phyloP scores from a whole-genome alignment of 2,888 invertebrate species.

The Iselma pallidipennis region DNA sequence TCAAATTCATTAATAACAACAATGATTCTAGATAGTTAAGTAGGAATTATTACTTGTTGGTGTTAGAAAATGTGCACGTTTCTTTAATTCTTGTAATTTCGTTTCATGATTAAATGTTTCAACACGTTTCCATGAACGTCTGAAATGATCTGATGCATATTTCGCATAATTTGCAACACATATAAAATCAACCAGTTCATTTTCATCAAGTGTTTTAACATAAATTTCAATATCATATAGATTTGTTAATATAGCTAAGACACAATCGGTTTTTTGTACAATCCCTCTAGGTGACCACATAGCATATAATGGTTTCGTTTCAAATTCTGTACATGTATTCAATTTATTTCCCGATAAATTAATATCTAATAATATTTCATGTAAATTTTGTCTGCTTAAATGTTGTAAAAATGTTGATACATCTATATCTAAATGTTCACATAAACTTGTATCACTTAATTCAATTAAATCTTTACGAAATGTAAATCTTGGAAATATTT shows the following conservation, averaged over 20 bases:
- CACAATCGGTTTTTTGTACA: conserved; percentile 38
- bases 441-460: conserved; percentile 34
- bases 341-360: conserved; percentile 40
- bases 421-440: conserved; percentile 41
- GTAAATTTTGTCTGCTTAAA: conserved; percentile 38
- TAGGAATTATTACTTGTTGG: conserved; percentile 39
- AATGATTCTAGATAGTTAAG: background rate
- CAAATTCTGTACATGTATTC: conserved; percentile 29
- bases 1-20: background rate
- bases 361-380: conserved; percentile 39
- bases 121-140: conserved; percentile 35
- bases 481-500: conserved; percentile 35
- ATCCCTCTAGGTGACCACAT: conserved; percentile 47
- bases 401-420: conserved; percentile 38
- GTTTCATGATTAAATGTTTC: conserved; percentile 22
- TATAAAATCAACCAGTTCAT: conserved; percentile 37
- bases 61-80: conserved; percentile 38
- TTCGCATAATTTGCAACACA: conserved; percentile 43
- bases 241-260: conserved; percentile 45
- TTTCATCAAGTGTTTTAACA: conserved; percentile 37
- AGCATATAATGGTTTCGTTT: conserved; percentile 35
- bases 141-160: conserved; percentile 37
- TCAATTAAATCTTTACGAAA: conserved; percentile 40
- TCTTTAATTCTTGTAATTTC: conserved; percentile 41
- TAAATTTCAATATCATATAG: conserved; percentile 46